phyloP scores from a whole-genome alignment of 2,797 vertebrate genomes.

The Ctenopoma multispine region DNA sequence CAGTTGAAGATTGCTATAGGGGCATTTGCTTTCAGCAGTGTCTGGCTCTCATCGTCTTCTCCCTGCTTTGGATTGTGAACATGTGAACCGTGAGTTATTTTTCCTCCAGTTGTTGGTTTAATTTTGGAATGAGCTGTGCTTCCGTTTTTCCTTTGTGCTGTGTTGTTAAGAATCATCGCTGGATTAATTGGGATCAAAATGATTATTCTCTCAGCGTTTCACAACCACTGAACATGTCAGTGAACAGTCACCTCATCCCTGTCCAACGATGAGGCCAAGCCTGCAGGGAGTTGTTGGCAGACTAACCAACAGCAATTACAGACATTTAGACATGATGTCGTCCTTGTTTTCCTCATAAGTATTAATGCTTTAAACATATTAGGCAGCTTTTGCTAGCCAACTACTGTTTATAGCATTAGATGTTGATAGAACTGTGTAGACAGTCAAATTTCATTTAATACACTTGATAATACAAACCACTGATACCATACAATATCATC shows the following conservation, averaged over 20 bases:
- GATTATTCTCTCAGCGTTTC: conserved; percentile 25
- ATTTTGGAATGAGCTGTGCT: conserved; percentile 50
- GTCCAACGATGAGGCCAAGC: neutral
- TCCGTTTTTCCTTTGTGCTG: conserved; percentile 1
- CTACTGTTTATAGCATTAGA: too few relatives aligned
- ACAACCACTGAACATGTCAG: conserved; percentile 23
- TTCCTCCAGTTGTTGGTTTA: conserved; percentile 52
- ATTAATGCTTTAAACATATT: too few relatives aligned
- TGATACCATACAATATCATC: too few relatives aligned
- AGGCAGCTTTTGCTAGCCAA: too few relatives aligned
- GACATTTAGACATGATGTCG: too few relatives aligned
- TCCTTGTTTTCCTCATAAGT: neutral
- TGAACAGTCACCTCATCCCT: neutral
- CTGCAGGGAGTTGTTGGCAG: neutral
- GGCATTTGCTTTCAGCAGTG: conserved; percentile 47
- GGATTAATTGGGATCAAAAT: conserved; percentile 54
- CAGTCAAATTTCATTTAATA: too few relatives aligned
- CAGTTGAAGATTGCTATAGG: conserved; percentile 31
- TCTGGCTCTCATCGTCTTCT: conserved; percentile 42
- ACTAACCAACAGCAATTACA: neutral
- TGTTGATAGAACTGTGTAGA: too few relatives aligned
- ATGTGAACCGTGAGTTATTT: conserved; percentile 55
- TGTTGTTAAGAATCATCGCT: conserved; percentile 21
- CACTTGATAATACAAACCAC: too few relatives aligned
- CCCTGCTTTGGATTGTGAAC: conserved; percentile 41